These are phyloP conservation scores for Puma concolor DNA, from an alignment of 2,113 vertebrate species.

Conservation along the genomic window DNA sequence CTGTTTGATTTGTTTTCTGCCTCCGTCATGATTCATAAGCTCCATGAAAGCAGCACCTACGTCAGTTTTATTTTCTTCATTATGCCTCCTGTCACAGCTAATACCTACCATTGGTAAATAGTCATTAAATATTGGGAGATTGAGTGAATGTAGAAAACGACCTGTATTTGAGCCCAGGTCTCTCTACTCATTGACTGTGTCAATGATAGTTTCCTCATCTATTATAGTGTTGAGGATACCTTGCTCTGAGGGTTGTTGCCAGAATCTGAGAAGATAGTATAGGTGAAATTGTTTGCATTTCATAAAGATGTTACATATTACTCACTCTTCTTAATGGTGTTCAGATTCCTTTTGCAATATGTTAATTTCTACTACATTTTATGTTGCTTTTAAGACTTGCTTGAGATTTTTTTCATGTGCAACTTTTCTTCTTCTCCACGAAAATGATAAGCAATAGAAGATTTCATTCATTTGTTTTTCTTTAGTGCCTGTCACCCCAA, in stretches of 20 bases:
- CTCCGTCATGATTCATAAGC: neutral
- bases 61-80: neutral
- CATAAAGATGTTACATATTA: neutral
- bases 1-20: neutral
- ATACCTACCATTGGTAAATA: neutral
- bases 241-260: neutral
- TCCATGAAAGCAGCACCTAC: neutral
- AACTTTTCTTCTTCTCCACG: neutral
- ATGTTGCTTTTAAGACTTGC: neutral
- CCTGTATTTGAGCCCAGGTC: neutral
- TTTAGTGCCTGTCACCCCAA: neutral
- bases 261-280: neutral
- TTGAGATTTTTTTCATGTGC: neutral
- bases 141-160: neutral
- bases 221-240: neutral
- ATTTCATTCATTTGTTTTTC: neutral
- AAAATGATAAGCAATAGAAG: neutral
- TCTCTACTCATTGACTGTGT: neutral
- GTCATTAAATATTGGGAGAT: neutral
- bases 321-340: neutral
- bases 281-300: neutral
- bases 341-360: neutral
- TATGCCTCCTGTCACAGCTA: neutral
- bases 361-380: neutral
- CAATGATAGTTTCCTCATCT: neutral